A percentile compares a stretch with the other conserved stretches of the same genome.
These are phyloP conservation scores for Sprattus sprattus DNA, from an alignment of 2,113 vertebrate species.

Conservation along the genomic window DNA sequence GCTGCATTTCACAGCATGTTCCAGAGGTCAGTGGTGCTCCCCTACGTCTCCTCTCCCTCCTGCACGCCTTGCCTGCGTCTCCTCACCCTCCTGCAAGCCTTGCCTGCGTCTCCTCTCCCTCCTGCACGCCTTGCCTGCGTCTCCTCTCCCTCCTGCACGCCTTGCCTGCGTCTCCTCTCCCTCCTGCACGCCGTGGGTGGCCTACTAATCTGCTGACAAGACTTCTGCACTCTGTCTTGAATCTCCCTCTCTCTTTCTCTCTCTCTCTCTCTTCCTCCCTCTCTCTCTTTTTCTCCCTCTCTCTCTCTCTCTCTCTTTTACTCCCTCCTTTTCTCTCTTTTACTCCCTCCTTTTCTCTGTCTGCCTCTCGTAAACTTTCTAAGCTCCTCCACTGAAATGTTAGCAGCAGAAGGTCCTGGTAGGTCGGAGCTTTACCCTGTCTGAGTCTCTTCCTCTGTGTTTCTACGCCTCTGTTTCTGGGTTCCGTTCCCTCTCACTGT, in stretches of 20 bases:
- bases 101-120: not conserved
- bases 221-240: not conserved
- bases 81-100: not conserved
- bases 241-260: constrained; percentile 22
- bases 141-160: not conserved
- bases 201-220: not conserved
- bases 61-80: not conserved
- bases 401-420: not conserved
- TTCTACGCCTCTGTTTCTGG: constrained; percentile 25
- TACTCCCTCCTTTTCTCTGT: not conserved
- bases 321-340: not conserved
- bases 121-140: not conserved
- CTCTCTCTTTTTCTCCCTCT: constrained; percentile 5
- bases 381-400: not conserved
- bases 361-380: not conserved
- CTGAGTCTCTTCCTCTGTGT: constrained; percentile 26
- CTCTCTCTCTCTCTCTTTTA: not conserved
- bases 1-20: not conserved
- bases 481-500: constrained; percentile 41
- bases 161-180: not conserved
- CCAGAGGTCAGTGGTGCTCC: not conserved
- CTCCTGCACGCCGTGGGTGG: not conserved
- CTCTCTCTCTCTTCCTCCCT: constrained; percentile 13
- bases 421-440: not conserved
- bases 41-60: not conserved